phyloP scores from a whole-genome alignment of 2,113 vertebrate species.

The Syngnathus floridae region DNA sequence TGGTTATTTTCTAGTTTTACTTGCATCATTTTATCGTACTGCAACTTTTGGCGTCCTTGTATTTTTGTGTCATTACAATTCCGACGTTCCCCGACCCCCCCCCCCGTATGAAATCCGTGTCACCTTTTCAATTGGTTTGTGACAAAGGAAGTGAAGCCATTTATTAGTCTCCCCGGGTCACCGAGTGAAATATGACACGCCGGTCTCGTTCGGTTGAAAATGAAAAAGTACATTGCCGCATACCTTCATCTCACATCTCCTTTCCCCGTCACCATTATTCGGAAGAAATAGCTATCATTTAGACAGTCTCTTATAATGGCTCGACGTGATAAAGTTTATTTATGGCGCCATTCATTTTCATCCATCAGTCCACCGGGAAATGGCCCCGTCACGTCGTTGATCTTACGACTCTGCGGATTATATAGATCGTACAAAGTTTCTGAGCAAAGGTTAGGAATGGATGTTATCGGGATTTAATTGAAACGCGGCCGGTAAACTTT shows the following conservation, averaged over 20 bases:
- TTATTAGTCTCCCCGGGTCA: slow-evolving; percentile 63
- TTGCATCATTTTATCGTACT: too few species aligned
- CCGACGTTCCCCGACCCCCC: slow-evolving; percentile 17
- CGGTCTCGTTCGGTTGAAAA: slow-evolving; percentile 57
- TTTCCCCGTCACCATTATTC: slow-evolving; percentile 46
- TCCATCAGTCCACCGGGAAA: slow-evolving; percentile 55
- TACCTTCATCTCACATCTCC: slow-evolving; percentile 51
- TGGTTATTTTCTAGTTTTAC: neutral
- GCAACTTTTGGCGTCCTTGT: slow-evolving; percentile 8
- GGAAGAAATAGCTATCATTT: slow-evolving; percentile 66
- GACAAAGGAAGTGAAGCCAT: slow-evolving; percentile 55
- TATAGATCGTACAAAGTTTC: slow-evolving; percentile 29
- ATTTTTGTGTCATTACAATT: slow-evolving; percentile 39
- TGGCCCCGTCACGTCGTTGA: slow-evolving; percentile 24
- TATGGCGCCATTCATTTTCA: slow-evolving; percentile 66
- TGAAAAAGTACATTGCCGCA: slow-evolving; percentile 55
- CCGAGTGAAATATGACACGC: slow-evolving; percentile 62
- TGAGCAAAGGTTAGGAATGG: slow-evolving; percentile 34
- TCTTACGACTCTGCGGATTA: slow-evolving; percentile 22
- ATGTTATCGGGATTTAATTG: slow-evolving; percentile 50
- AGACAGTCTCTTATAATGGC: slow-evolving; percentile 61
- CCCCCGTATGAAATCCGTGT: slow-evolving; percentile 40
- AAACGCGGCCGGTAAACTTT: slow-evolving; percentile 49
- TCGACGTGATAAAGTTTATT: slow-evolving; percentile 67
- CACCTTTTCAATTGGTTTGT: slow-evolving; percentile 60